These are phyloP conservation scores for Circaetus gallicus DNA, from an alignment of 2,113 vertebrate species.

Conservation along the genomic window DNA sequence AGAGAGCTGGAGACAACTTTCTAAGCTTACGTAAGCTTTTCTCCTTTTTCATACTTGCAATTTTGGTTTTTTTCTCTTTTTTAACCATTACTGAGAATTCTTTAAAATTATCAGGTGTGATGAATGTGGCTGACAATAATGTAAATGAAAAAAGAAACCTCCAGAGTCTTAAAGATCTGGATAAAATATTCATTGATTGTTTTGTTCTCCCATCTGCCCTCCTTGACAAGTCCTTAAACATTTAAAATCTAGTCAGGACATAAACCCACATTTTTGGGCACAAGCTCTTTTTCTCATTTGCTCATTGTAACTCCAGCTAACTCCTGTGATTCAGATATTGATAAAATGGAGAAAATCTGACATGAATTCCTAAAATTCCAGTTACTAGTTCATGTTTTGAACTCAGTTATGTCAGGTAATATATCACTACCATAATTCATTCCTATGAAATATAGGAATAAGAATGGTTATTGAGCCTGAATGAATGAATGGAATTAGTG, in stretches of 20 bases:
- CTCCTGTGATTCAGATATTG: not conserved
- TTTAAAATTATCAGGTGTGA: not conserved
- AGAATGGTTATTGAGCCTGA: not conserved
- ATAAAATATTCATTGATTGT: not conserved
- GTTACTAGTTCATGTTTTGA: not conserved
- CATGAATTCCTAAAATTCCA: not conserved
- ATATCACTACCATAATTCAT: not conserved
- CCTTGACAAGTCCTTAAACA: not conserved
- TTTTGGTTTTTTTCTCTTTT: not conserved
- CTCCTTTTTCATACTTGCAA: not conserved
- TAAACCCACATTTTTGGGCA: not conserved
- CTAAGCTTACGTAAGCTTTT: not conserved
- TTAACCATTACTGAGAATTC: not conserved
- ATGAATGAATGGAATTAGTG: not conserved
- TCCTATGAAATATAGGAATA: not conserved
- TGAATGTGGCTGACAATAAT: not conserved
- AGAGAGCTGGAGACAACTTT: not conserved
- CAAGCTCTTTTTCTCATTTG: not conserved
- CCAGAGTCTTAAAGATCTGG: not conserved
- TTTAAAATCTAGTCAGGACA: not conserved
- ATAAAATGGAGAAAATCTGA: not conserved
- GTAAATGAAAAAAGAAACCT: not conserved
- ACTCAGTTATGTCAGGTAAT: not conserved
- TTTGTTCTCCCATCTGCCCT: not conserved
- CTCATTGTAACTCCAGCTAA: not conserved